Evolutionary conservation across 2,888 invertebrate genomes (phyloP), one percentile per base, ranked within the genome.

Genomic region (Chloroclysta siterata): DNA sequence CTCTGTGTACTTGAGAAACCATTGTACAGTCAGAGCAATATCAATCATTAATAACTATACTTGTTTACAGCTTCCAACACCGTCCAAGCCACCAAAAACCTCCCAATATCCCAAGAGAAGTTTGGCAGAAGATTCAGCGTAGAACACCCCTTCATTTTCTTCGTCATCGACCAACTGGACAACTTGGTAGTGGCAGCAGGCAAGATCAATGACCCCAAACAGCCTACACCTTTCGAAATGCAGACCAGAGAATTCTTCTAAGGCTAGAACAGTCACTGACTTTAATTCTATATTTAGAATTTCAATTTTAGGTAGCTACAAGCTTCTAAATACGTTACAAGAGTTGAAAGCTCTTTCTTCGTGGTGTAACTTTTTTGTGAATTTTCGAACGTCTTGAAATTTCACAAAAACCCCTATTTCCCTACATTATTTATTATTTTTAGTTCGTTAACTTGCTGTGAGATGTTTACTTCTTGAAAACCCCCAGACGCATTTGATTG

Each of bases 81-180:
- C 8, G 79, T 74, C 28, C 58, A 85, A 65, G 70, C 83, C 2
- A 75, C 88, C 8, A 90, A 89, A 81, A 90, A 77, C 55, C 70
- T 88, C 11, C 91, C 91, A 0, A 42, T 86, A 13, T 70, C 79
- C 0, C 80, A 83, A 47, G 62, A 70, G 44, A 84, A 84, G 55
- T 72, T 77, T 29, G 66, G 80, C 0, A 83, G 88, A 22, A 82
- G 80, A 14, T 90, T 95, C 76, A 88, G 85, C 56, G 93, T 95
- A 0, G 94, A 95, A 67, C 94, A 94, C 57, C 94, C 95, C 0
- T 95, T 95, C 83, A 82, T 94, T 60, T 95, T 95, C 84, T 95
- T 94, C 78, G 94, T 95, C 22, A 78, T 94, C 48, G 95, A 95
- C 68, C 89, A 89, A 36, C 80, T 93, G 53, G 94, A 94, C 68